phyloP scores from a whole-genome alignment of 1,140 invertebrate genomes.

The Stenopsyche tienmushanensis region DNA sequence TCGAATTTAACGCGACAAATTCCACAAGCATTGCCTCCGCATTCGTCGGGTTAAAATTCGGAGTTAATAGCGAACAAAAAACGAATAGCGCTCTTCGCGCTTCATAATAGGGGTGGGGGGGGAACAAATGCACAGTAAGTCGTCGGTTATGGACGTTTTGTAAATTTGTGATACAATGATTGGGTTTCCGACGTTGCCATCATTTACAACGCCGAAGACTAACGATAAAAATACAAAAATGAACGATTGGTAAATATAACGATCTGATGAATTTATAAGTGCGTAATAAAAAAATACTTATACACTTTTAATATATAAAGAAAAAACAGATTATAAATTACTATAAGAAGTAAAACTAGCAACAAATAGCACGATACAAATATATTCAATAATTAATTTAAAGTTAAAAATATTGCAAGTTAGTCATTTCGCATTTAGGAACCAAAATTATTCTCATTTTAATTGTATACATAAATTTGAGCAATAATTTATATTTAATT shows the following conservation, averaged over 20 bases:
- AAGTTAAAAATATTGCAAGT: constrained; percentile 37
- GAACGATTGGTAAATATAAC: constrained; percentile 1
- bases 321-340: background rate
- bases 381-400: constrained; percentile 22
- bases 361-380: constrained; percentile 13
- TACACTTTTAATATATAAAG: too few species aligned
- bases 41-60: too few species aligned
- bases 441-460: constrained; percentile 29
- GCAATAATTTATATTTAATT: constrained; percentile 35
- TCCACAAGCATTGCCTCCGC: too few species aligned
- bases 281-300: background rate
- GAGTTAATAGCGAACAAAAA: too few species aligned
- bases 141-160: background rate
- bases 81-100: too few species aligned
- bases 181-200: too few species aligned
- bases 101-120: too few species aligned
- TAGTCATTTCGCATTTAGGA: constrained; percentile 36
- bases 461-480: constrained; percentile 41
- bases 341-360: constrained; percentile 20
- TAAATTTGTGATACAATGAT: background rate
- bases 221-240: constrained; percentile 17
- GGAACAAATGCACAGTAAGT: too few species aligned
- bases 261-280: background rate
- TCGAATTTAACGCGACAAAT: too few species aligned
- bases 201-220: too few species aligned